A percentile compares a stretch with the other conserved stretches of the same genome.
Conservation (phyloP, 2,113 vertebrate species). For the Mesembrinibis cayennensis region DNA sequence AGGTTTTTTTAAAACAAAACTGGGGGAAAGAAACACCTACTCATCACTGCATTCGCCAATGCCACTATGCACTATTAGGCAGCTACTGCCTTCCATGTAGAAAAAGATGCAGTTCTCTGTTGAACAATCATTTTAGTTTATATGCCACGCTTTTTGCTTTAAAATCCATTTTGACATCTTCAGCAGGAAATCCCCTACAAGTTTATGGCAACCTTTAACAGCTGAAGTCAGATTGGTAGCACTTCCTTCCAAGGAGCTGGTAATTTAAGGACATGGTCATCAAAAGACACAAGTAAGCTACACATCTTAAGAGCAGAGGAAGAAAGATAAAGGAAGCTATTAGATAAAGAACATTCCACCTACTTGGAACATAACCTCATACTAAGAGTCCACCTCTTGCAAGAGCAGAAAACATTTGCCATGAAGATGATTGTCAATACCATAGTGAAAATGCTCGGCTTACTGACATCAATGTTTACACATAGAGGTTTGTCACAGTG, state of each 20-base stretch:
- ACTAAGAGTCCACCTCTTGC: not conserved
- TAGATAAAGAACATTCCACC: not conserved
- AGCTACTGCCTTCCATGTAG: not conserved
- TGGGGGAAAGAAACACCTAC: not conserved
- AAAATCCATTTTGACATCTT: not conserved
- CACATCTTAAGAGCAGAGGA: not conserved
- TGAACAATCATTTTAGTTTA: not conserved
- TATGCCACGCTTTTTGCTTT: not conserved
- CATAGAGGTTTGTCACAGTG: not conserved
- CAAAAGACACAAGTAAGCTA: not conserved
- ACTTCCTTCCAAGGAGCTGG: not conserved
- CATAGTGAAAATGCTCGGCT: not conserved
- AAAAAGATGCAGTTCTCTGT: not conserved
- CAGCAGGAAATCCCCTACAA: not conserved
- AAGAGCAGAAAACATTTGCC: not conserved
- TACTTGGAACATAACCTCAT: not conserved
- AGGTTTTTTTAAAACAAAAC: not conserved
- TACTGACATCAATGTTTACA: conserved; percentile 1
- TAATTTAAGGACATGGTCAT: not conserved
- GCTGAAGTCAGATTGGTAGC: not conserved
- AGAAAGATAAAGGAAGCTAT: not conserved
- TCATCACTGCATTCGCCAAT: not conserved
- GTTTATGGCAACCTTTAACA: not conserved
- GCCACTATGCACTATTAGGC: not conserved
- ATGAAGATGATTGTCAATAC: not conserved